Conservation (phyloP, 2,113 vertebrate genomes). For the Gavialis gangeticus region DNA sequence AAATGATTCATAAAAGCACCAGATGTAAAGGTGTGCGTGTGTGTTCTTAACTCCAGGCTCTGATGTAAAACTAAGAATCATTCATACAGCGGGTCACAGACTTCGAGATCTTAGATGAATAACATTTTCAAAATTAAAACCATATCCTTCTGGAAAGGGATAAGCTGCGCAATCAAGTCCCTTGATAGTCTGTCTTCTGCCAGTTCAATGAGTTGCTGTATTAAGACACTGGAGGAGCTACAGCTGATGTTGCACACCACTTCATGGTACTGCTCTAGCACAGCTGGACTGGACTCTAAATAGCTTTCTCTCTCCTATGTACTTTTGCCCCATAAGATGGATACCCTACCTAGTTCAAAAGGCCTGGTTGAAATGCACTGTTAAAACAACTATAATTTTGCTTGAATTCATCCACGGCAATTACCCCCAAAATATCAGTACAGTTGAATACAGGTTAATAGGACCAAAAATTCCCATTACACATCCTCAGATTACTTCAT, state of each 20-base stretch:
- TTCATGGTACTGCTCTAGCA: neutral
- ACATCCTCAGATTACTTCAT: neutral
- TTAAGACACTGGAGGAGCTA: neutral
- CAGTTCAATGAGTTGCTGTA: neutral
- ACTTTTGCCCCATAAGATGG: neutral
- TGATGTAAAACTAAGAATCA: constrained; percentile 57
- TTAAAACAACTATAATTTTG: neutral
- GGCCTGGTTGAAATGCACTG: neutral
- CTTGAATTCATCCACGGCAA: neutral
- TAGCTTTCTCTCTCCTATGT: neutral
- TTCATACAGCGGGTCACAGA: neutral
- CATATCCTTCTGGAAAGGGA: constrained; percentile 8
- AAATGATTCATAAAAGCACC: constrained; percentile 59
- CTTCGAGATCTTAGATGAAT: constrained; percentile 30
- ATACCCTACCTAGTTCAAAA: neutral
- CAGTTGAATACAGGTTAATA: neutral
- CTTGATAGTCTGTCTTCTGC: constrained; percentile 8
- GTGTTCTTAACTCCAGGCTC: constrained; percentile 31
- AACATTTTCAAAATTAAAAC: constrained; percentile 58
- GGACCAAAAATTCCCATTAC: neutral
- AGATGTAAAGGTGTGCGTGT: constrained; percentile 55
- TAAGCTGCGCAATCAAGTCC: constrained; percentile 22
- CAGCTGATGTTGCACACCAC: neutral
- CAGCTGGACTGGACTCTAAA: neutral
- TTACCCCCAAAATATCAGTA: neutral